Percentiles rank a stretch among this genome's conserved stretches.
Evolutionary conservation across 2,888 invertebrate genomes (phyloP).

Genomic region (Lithophane leautieri): DNA sequence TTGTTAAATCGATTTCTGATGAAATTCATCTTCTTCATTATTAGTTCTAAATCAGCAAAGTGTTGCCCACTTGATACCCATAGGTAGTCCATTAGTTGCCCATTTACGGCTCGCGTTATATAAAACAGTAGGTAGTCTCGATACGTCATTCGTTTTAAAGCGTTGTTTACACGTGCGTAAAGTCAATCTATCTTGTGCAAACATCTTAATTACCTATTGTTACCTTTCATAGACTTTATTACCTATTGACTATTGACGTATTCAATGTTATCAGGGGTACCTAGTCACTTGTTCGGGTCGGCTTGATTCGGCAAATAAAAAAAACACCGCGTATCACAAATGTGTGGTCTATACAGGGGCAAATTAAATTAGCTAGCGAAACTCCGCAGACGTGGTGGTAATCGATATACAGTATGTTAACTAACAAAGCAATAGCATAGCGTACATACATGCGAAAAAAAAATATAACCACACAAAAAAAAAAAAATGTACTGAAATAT

Average conservation of each 20-base stretch:
- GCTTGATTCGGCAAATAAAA: not conserved
- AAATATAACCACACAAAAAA: too few relatives aligned
- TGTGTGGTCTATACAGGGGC: too few relatives aligned
- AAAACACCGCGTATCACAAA: too few relatives aligned
- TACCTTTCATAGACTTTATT: constrained; percentile 7
- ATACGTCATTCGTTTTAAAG: constrained; percentile 1
- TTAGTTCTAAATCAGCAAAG: too few relatives aligned
- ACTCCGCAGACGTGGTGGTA: too few relatives aligned
- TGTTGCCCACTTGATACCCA: not conserved
- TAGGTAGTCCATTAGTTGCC: not conserved
- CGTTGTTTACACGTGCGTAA: constrained; percentile 18
- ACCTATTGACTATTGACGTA: not conserved
- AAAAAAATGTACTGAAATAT: too few relatives aligned
- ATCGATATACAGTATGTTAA: too few relatives aligned
- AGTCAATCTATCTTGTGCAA: constrained; percentile 12
- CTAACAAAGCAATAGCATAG: too few relatives aligned
- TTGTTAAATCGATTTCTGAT: too few relatives aligned
- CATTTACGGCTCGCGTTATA: not conserved
- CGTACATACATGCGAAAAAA: too few relatives aligned
- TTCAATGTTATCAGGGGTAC: not conserved
- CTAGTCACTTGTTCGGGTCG: not conserved
- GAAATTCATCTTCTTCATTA: too few relatives aligned
- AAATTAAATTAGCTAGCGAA: too few relatives aligned
- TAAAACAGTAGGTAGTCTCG: not conserved
- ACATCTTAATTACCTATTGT: constrained; percentile 39